Base-by-base conservation (phyloP, 2,888 invertebrate species). In the Thyatira batis region DNA sequence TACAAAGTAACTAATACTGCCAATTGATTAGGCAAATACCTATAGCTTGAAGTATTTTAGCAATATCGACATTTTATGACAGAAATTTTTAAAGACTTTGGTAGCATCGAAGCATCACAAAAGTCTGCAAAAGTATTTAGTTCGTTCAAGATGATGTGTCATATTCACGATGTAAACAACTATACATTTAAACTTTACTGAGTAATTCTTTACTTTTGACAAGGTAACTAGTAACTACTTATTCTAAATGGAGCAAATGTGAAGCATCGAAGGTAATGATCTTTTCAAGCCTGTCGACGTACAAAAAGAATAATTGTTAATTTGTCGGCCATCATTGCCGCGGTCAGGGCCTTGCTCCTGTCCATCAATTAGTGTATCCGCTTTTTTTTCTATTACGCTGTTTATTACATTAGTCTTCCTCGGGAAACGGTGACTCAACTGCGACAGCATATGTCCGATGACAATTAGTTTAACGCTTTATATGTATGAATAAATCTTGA, bases 331-430 rank as follows among this genome's bases (percentile, higher is more conserved):
- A 71, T 73, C 68, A 67, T 59, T 52, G 60, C 57, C 63, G 73
- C 77, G 84, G 88, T 85, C 88, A 84, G 78, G 86, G 81, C 73
- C 89, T 82, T 78, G 84, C 79, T 80, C 81, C 75, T 77, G 82
- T 69, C 80, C 82, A 84, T 86, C 79, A 91, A 90, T 92, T 89
- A 89, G 78, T 80, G 82, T 87, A 85, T 91, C 90, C 91, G 91
- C 82, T 84, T 87, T 89, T 79, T 23, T 89, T 87, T 87, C 81
- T 84, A 81, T 79, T 80, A 72, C 69, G 73, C 76, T 79, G 81
- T 78, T 89, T 84, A 87, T 87, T 87, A 83, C 82, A 87, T 87
- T 86, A 85, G 77, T 79, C 74, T 76, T 83, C 78, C 78, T 80
- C 73, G 74, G 72, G 78, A 78, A 76, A 72, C 73, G 78, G 80